phyloP scores from a whole-genome alignment of 92 coral and sea anemone species.

The Umimayanthus kanabou region DNA sequence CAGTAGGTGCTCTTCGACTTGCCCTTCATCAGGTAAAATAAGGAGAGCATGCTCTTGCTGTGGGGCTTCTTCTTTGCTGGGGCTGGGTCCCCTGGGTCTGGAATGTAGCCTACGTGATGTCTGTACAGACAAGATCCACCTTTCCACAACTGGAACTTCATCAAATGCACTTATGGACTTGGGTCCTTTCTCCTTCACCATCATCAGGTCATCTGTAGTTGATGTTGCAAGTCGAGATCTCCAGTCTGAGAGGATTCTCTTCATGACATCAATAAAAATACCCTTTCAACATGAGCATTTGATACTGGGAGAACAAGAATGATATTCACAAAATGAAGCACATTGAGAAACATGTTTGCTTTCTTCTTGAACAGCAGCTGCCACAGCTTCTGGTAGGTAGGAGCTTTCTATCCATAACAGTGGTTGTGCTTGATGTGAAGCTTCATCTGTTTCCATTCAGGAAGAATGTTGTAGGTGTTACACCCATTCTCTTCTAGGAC shows the following conservation, averaged over 20 bases:
- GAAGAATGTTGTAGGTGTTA: conserved; percentile 53
- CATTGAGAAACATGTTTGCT: conserved; percentile 19
- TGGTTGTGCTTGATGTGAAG: conserved; percentile 25
- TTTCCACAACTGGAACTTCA: neutral
- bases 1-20: conserved; percentile 3
- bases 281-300: conserved; percentile 18
- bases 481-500: conserved; percentile 62
- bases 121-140: neutral
- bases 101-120: neutral
- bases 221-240: neutral
- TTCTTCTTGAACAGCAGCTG: conserved; percentile 37
- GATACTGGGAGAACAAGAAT: conserved; percentile 25
- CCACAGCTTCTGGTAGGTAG: conserved; percentile 30
- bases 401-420: conserved; percentile 8
- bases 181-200: neutral
- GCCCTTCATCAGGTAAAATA: neutral
- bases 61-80: neutral
- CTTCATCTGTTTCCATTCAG: conserved; percentile 48
- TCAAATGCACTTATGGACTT: neutral
- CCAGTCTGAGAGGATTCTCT: conserved; percentile 19
- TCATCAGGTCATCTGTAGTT: neutral
- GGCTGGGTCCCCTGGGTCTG: neutral
- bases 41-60: conserved; percentile 19
- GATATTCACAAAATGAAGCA: conserved; percentile 32
- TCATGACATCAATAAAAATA: neutral